phyloP scores from a whole-genome alignment of 2,113 vertebrate species.

The Melanerpes aurifrons region DNA sequence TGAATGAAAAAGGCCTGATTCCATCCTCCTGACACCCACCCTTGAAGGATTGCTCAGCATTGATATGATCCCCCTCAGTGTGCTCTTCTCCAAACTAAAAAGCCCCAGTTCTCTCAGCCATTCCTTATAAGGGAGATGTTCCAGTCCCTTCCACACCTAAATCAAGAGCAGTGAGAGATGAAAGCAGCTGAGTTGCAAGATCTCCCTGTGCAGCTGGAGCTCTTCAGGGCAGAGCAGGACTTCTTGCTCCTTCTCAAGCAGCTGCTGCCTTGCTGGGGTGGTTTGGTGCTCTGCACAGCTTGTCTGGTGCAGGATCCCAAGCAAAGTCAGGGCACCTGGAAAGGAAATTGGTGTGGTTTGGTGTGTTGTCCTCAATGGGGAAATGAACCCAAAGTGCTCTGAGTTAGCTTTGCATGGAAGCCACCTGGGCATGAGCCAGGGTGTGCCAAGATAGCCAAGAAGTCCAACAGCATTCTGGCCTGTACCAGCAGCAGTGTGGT shows the following conservation, averaged over 20 bases:
- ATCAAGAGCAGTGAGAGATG: neutral
- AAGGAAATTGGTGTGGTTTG: accelerated
- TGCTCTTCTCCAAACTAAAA: too few relatives aligned
- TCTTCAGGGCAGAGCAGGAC: neutral
- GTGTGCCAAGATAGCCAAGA: too few relatives aligned
- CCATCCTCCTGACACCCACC: too few relatives aligned
- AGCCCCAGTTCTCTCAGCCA: neutral
- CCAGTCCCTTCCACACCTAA: too few relatives aligned
- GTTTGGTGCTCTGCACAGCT: neutral
- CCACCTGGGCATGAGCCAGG: too few relatives aligned
- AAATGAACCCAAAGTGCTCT: neutral
- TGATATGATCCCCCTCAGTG: too few relatives aligned
- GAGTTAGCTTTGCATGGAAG: neutral
- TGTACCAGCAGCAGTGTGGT: too few relatives aligned
- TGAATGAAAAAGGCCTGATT: too few relatives aligned
- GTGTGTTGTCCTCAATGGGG: neutral
- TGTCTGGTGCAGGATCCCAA: neutral
- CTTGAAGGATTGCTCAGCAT: too few relatives aligned
- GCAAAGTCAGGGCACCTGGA: neutral
- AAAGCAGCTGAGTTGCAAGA: neutral
- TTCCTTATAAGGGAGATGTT: too few relatives aligned
- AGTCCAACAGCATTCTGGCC: too few relatives aligned
- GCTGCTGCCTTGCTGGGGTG: neutral
- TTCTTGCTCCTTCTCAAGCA: neutral
- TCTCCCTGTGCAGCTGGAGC: neutral